Evolutionary conservation across 2,113 vertebrate species (phyloP).

Genomic region (Aspidoscelis tigris): DNA sequence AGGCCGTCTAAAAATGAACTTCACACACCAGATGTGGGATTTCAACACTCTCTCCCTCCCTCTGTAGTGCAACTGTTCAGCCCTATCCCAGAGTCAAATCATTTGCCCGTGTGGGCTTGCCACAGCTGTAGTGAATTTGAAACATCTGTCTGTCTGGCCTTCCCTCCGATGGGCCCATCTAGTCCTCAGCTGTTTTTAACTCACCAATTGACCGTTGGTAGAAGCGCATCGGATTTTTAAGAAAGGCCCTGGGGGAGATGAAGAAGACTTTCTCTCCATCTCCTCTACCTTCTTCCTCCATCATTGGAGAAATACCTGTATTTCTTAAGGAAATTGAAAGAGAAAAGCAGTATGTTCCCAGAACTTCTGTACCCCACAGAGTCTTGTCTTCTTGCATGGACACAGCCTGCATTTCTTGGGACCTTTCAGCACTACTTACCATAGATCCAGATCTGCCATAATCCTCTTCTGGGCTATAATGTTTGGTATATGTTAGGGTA

Average conservation of each 20-base stretch:
- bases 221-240: no score
- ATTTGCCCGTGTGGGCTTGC: neutral
- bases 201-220: no score
- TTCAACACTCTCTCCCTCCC: slow-evolving; percentile 21
- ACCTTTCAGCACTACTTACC: no score
- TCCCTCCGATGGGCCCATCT: no score
- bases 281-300: neutral
- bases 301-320: no score
- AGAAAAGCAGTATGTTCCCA: neutral
- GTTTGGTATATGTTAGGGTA: no score
- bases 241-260: no score
- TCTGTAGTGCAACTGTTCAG: slow-evolving; percentile 49
- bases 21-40: slow-evolving; percentile 49
- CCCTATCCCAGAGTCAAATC: slow-evolving; percentile 27
- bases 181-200: no score
- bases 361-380: neutral
- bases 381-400: neutral
- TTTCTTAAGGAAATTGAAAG: neutral
- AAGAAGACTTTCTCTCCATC: neutral
- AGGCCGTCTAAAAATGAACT: slow-evolving; percentile 66
- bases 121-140: no score
- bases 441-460: no score
- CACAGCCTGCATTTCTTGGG: slow-evolving; percentile 15
- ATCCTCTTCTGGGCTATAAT: no score
- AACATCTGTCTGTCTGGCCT: neutral